phyloP scores from a whole-genome alignment of 2,888 invertebrate genomes.

The Emmelina monodactyla region DNA sequence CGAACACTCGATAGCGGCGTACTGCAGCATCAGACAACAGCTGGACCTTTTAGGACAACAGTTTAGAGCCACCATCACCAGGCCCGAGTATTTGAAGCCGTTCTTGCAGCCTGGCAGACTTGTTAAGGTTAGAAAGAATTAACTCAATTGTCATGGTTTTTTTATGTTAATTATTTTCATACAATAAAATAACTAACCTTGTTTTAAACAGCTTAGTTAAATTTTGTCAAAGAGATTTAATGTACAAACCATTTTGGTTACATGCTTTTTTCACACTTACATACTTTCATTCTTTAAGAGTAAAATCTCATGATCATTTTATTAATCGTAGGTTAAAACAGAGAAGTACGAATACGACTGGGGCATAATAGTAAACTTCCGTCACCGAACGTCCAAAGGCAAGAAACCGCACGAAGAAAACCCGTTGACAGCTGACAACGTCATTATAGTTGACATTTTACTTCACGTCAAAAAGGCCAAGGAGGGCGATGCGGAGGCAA shows the following conservation, averaged over 20 bases:
- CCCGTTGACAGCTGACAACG: conserved; percentile 62
- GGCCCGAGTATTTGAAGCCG: conserved; percentile 88
- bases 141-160: not conserved
- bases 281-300: too few relatives aligned
- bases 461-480: conserved; percentile 77
- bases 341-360: conserved; percentile 91
- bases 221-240: too few relatives aligned
- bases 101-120: conserved; percentile 95
- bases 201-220: too few relatives aligned
- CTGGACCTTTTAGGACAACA: conserved; percentile 76
- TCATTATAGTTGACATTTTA: conserved; percentile 83
- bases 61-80: conserved; percentile 81
- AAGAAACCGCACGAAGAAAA: conserved; percentile 55
- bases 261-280: too few relatives aligned
- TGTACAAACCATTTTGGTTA: too few relatives aligned
- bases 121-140: conserved; percentile 79
- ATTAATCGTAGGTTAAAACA: conserved; percentile 81
- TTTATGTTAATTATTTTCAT: not conserved
- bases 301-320: too few relatives aligned
- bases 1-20: conserved; percentile 80
- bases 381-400: conserved; percentile 68
- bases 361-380: conserved; percentile 95
- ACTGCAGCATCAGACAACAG: conserved; percentile 86
- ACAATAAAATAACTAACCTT: too few relatives aligned
- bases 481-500: conserved; percentile 63